Base-by-base conservation (phyloP, 2,113 vertebrate genomes). In the Saimiri boliviensis region DNA sequence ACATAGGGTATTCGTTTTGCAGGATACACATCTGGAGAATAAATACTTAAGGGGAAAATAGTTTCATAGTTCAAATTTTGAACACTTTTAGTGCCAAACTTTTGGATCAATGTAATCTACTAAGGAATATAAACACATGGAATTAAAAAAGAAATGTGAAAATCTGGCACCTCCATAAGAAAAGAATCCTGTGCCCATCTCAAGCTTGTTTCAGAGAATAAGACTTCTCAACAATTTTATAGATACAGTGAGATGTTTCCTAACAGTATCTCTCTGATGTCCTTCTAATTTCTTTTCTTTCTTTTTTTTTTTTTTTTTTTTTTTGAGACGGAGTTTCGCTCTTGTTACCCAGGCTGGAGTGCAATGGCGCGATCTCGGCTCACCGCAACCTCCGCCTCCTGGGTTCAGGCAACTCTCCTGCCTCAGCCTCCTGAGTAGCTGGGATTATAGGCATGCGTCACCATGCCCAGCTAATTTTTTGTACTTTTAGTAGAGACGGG, bases 21-120 rank as follows among this genome's bases (percentile, higher is more conserved):
- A 91, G 81, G 91, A 93, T 37, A 71, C 93, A 95, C 97, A 96
- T 97, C 97, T 98, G 95, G 96, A 88, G 93, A 76, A 23, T 91
- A 91, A 92, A 85, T n/a, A 93, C 82, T 76, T 30, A 66, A 89
- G 84, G 93, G 87, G 21, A 86, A 97, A 56, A 79, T 2, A 25
- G 30, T 79, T 92, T 82, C 73, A 3, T 73, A 95, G 90, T 97
- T 97, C 87, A 95, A 87, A 90, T 74, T 95, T 89, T 90, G 83
- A 89, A 52, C 17, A 3, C 77, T 96, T 93, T 93, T 47, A 92
- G 66, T 95, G 81, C 89, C 96, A 85, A 17, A 89, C 12, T 30
- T 97, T 92, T 96, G 85, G 45, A 95, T 92, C 90, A 82, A 77
- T 95, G 85, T 70, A 45, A 88, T 94, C 84, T 93, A 87, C 47